These are phyloP conservation scores for Leptarthrus brevirostris DNA, from an alignment of 2,888 invertebrate genomes.

Conservation along the genomic window DNA sequence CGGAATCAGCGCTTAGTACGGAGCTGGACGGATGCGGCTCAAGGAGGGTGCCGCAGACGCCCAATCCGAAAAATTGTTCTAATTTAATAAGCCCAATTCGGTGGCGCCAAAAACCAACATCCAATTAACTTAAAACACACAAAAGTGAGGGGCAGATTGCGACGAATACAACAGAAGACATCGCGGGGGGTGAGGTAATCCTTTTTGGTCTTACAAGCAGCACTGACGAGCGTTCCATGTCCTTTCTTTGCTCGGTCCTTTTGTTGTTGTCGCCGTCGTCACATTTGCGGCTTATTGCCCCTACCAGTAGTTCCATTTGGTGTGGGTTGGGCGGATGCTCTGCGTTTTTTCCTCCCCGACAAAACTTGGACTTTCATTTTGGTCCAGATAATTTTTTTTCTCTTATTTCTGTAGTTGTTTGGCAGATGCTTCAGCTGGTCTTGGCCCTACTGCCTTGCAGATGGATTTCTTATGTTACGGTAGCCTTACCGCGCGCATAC, in stretches of 20 bases:
- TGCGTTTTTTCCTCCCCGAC: background rate
- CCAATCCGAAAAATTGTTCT: conserved; percentile 52
- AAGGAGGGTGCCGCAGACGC: conserved; percentile 27
- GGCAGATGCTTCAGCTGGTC: conserved; percentile 26
- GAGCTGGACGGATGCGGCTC: background rate
- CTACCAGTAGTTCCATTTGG: background rate
- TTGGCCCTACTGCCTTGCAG: conserved; percentile 33
- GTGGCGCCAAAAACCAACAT: conserved; percentile 55
- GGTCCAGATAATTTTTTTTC: conserved; percentile 15
- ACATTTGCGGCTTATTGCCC: conserved; percentile 47
- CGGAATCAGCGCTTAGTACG: conserved; percentile 10
- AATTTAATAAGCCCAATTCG: conserved; percentile 54
- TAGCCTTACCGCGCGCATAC: conserved; percentile 51
- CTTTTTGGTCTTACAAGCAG: conserved; percentile 49
- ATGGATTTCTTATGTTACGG: conserved; percentile 54
- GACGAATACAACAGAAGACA: background rate
- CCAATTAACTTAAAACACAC: conserved; percentile 55
- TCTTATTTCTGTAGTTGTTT: conserved; percentile 9
- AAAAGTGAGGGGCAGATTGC: conserved; percentile 42
- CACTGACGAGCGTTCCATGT: conserved; percentile 39
- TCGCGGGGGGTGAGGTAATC: conserved; percentile 43
- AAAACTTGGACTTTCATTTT: conserved; percentile 32
- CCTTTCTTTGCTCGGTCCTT: conserved; percentile 37
- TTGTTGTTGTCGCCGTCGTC: conserved; percentile 41
- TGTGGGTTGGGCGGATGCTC: conserved; percentile 11